Evolutionary conservation across 2,888 invertebrate genomes (phyloP).

Genomic region (Margaritifera margaritifera): DNA sequence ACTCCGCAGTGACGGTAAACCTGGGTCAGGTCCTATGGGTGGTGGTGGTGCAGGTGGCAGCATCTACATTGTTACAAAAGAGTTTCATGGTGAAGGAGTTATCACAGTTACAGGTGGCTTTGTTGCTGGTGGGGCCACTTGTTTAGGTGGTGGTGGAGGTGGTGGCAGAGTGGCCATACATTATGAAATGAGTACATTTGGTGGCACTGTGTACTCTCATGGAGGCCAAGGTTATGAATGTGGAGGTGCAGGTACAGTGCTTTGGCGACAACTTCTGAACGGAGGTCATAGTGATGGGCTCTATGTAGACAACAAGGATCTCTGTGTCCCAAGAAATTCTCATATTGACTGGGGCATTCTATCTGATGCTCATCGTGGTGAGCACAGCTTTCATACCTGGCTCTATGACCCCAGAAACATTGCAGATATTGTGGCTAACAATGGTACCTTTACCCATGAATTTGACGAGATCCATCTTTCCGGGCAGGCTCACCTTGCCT

Average conservation of each 20-base stretch:
- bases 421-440: no score
- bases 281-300: conserved; percentile 25
- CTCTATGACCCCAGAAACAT: conserved; percentile 40
- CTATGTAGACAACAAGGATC: conserved; percentile 48
- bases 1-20: conserved; percentile 37
- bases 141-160: conserved; percentile 58
- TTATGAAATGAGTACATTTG: conserved; percentile 35
- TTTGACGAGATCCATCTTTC: conserved; percentile 33
- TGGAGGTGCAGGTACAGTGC: conserved; percentile 58
- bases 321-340: conserved; percentile 40
- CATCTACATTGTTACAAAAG: conserved; percentile 39
- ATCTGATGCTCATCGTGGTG: conserved; percentile 43
- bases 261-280: conserved; percentile 24
- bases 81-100: conserved; percentile 38
- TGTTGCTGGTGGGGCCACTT: conserved; percentile 21
- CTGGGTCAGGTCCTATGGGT: conserved; percentile 40
- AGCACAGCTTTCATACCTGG: conserved; percentile 55
- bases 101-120: conserved; percentile 44
- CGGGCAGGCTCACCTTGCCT: conserved; percentile 52
- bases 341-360: conserved; percentile 46
- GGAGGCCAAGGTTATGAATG: conserved; percentile 56
- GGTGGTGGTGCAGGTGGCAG: conserved; percentile 61
- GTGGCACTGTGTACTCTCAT: conserved; percentile 38
- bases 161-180: conserved; percentile 55
- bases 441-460: no score